Evolutionary conservation across 2,888 invertebrate genomes (phyloP).

Genomic region (Thumatha senex): DNA sequence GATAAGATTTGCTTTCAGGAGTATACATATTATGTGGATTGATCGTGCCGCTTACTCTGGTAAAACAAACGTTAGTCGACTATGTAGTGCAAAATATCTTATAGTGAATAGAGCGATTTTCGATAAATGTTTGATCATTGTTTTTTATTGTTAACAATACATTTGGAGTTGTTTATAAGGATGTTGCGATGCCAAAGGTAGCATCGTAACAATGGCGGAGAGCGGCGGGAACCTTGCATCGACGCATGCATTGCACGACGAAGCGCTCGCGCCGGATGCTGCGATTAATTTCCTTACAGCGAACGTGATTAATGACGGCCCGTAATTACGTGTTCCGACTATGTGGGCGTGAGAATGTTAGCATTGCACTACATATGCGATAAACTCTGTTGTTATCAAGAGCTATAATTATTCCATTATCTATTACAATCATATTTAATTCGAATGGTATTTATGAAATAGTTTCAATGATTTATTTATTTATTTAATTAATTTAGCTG

Average conservation of each 20-base stretch:
- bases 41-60: too few relatives aligned
- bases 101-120: not conserved
- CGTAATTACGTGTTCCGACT: constrained; percentile 47
- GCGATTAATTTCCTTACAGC: constrained; percentile 45
- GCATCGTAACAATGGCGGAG: constrained; percentile 46
- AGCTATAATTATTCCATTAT: constrained; percentile 36
- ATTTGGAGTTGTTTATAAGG: constrained; percentile 31
- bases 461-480: too few relatives aligned
- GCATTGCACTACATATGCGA: constrained; percentile 43
- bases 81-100: too few relatives aligned
- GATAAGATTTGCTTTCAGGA: too few relatives aligned
- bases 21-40: too few relatives aligned
- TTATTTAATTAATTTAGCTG: too few relatives aligned
- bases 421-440: not conserved
- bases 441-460: not conserved
- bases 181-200: constrained; percentile 1
- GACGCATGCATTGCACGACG: constrained; percentile 36
- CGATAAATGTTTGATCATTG: constrained; percentile 12
- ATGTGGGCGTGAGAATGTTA: constrained; percentile 50
- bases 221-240: constrained; percentile 47
- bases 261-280: constrained; percentile 48
- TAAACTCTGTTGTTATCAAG: constrained; percentile 38
- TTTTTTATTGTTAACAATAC: constrained; percentile 13
- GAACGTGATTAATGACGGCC: constrained; percentile 52
- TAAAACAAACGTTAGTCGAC: too few relatives aligned